Evolutionary conservation across 30 jellyfish, hydroid and myxozoan genomes (phyloP), one percentile per base, ranked within the genome.

Genomic region (Turritopsis rubra): DNA sequence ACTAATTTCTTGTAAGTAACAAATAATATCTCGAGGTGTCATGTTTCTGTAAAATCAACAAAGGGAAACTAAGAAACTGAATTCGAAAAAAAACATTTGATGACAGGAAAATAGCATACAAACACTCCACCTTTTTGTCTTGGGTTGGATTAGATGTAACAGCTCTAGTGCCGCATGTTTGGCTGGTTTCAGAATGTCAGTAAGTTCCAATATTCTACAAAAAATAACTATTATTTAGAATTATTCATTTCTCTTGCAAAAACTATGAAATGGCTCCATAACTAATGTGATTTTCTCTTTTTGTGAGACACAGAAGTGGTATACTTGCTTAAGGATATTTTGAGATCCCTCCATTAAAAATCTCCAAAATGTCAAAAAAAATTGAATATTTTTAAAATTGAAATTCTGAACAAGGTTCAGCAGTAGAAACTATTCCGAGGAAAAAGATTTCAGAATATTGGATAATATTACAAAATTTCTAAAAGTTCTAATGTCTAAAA

Each of bases 111-210:
- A 54, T 21, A 54, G 19, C 19, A 54, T 18, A 21, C 21, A 54
- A 54, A 16, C 72, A 18, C 25, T 88, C 54, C 78, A 91, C 97
- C 84, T 54, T 16, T 81, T 72, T 22, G 87, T 20, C n/a, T 91
- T 96, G 0, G 96, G 91, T 72, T 79, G 86, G 22, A 87, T 60
- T 9, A 87, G 52, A 8, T 77, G 29, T 1, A 91, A 71, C 89
- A 91, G 82, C 75, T 91, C 97, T 9, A 85, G 92, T 21, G 96
- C 97, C 23, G 97, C 97, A 83, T 91, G 97, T 65, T 84, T 87
- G 13, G 97, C 92, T 18, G 97, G 97, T 73, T 91, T 91, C 71
- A 91, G 73, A 65, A 91, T 85, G 73, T 87, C 96, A 8, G 96
- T 96, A 83, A 71, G 81, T 71, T 53, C 72, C 22, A 91, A 82